Evolutionary conservation across 2,113 vertebrate genomes (phyloP).

Genomic region (Carettochelys insculpta): DNA sequence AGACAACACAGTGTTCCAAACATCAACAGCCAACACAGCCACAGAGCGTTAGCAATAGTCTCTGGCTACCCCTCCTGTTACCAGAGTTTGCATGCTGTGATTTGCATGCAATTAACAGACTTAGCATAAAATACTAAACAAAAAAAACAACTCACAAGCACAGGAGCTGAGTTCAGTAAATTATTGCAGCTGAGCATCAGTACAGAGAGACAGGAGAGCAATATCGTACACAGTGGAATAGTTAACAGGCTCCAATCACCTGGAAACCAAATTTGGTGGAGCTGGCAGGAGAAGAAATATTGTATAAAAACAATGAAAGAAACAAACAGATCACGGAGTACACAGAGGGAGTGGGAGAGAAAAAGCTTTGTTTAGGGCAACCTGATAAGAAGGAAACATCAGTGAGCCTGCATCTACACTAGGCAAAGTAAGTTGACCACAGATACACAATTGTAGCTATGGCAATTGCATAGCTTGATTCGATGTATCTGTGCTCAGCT

Average conservation of each 20-base stretch:
- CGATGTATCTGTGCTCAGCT: too few species aligned
- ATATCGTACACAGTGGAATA: conserved; percentile 67
- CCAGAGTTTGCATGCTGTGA: background rate
- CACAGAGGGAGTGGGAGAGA: accelerated
- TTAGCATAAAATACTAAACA: conserved; percentile 43
- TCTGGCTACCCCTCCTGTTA: background rate
- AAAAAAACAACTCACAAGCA: conserved; percentile 11
- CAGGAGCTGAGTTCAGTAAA: conserved; percentile 70
- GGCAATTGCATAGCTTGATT: too few species aligned
- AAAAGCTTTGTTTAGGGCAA: background rate
- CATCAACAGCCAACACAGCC: background rate
- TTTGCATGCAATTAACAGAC: conserved; percentile 71
- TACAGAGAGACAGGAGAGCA: conserved; percentile 61
- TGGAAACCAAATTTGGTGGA: conserved; percentile 58
- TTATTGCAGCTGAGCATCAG: conserved; percentile 25
- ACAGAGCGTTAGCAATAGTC: background rate
- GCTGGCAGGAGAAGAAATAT: conserved; percentile 36
- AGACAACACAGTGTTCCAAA: background rate
- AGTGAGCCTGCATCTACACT: too few species aligned
- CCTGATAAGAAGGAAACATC: accelerated
- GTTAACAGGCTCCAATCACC: conserved; percentile 66
- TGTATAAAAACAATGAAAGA: conserved; percentile 48
- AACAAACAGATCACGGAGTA: conserved; percentile 28
- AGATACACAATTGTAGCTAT: too few species aligned
- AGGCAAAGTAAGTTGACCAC: too few species aligned